Conservation (phyloP, 2,113 vertebrate genomes). For the Halcyon malimbica region DNA sequence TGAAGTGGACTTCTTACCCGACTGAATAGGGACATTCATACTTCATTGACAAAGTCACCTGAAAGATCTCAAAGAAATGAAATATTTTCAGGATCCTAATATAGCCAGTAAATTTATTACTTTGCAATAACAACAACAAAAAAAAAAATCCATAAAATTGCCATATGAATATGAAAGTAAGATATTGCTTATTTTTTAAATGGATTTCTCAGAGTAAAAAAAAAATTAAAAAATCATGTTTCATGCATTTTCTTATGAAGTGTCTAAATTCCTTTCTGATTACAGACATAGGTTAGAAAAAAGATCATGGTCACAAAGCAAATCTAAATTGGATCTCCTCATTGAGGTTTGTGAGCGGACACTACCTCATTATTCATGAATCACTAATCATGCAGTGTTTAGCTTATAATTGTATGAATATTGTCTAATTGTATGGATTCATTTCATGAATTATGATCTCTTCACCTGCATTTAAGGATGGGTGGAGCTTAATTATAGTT, state of each 20-base stretch:
- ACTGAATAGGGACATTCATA: not conserved
- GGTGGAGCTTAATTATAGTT: conserved; percentile 44
- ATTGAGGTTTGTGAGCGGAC: not conserved
- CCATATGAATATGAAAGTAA: not conserved
- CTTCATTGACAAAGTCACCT: not conserved
- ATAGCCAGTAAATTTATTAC: not conserved
- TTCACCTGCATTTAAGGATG: not conserved
- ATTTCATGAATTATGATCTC: not conserved
- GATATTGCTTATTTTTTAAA: not conserved
- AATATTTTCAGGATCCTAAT: not conserved
- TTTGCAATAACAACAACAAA: not conserved
- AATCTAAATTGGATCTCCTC: not conserved
- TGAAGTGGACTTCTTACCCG: not conserved
- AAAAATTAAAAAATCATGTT: not conserved
- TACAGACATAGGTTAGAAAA: not conserved
- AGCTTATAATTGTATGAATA: not conserved
- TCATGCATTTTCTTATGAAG: not conserved
- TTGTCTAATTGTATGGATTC: not conserved
- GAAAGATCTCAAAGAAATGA: not conserved
- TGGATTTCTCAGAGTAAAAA: not conserved
- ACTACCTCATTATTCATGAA: not conserved
- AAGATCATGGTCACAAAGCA: not conserved
- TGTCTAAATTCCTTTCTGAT: not conserved
- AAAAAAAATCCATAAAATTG: not conserved
- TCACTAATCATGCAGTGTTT: not conserved